A percentile compares a stretch with the other conserved stretches of the same genome.
These are phyloP conservation scores for Pituophis catenifer DNA, from an alignment of 2,113 vertebrate species.

Conservation along the genomic window DNA sequence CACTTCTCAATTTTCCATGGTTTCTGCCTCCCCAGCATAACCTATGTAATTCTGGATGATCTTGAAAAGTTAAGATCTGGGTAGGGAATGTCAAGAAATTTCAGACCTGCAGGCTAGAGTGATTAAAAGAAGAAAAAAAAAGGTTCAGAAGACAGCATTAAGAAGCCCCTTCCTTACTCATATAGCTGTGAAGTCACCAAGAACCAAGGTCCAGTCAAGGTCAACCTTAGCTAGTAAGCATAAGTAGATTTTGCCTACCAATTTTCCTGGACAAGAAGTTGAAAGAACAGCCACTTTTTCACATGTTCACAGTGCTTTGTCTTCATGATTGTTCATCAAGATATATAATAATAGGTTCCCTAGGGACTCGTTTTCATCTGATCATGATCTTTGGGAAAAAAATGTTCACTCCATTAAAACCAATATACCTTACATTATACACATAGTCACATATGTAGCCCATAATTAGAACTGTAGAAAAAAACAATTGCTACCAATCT, in stretches of 20 bases:
- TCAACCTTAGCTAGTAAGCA: not conserved
- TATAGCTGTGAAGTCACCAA: not conserved
- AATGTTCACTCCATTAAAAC: not conserved
- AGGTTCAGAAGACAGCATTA: not conserved
- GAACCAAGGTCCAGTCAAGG: not conserved
- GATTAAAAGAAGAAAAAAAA: not conserved
- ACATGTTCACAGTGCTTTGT: not conserved
- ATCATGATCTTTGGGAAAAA: not conserved
- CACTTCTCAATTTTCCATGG: not conserved
- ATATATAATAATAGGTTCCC: not conserved
- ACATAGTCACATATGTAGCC: not conserved
- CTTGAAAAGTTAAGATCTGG: not conserved
- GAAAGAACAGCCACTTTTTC: not conserved
- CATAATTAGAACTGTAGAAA: not conserved
- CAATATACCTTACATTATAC: not conserved
- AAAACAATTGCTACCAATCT: too few species aligned
- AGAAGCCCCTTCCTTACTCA: not conserved
- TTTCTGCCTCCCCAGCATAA: not conserved
- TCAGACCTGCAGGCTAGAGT: not conserved
- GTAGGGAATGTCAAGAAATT: not conserved
- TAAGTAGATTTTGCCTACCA: not conserved
- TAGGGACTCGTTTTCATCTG: not conserved
- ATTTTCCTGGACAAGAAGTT: not conserved
- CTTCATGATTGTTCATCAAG: not conserved
- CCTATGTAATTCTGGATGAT: not conserved